A percentile compares a stretch with the other conserved stretches of the same genome.
Evolutionary conservation across 2,888 invertebrate genomes (phyloP).

Genomic region (Acronicta alni): DNA sequence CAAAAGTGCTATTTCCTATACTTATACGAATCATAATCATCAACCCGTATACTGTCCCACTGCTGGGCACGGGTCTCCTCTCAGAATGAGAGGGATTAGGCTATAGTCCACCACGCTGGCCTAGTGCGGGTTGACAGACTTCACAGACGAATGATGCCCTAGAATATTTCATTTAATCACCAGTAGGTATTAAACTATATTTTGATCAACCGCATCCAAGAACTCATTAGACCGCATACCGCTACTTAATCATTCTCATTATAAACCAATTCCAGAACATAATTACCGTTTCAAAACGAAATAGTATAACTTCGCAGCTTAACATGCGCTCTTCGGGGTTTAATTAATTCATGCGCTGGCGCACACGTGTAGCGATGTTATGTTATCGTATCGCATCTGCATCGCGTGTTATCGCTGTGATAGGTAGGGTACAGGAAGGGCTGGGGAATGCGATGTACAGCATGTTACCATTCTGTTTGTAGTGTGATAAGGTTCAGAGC

Average conservation of each 20-base stretch:
- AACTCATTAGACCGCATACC: neutral
- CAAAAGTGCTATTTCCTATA: no score
- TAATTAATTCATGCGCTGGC: slow-evolving; percentile 55
- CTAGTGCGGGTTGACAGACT: no score
- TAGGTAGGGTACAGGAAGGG: slow-evolving; percentile 17
- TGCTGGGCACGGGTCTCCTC: no score
- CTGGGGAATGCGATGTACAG: slow-evolving; percentile 6
- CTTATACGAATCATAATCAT: no score
- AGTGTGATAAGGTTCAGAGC: neutral
- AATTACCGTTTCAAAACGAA: slow-evolving; percentile 31
- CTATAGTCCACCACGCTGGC: no score
- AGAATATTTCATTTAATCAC: no score
- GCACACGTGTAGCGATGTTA: slow-evolving; percentile 30
- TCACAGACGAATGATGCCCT: no score
- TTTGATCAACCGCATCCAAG: neutral
- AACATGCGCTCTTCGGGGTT: slow-evolving; percentile 36
- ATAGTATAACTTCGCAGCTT: slow-evolving; percentile 12
- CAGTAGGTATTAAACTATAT: neutral
- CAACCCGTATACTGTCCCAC: no score
- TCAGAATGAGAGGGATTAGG: no score
- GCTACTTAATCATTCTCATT: slow-evolving; percentile 13
- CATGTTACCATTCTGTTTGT: neutral
- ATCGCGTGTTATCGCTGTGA: slow-evolving; percentile 55
- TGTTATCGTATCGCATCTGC: slow-evolving; percentile 50
- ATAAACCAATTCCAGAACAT: slow-evolving; percentile 25